Conservation (phyloP, 2,797 vertebrate genomes). For the Sebastes nivosus region DNA sequence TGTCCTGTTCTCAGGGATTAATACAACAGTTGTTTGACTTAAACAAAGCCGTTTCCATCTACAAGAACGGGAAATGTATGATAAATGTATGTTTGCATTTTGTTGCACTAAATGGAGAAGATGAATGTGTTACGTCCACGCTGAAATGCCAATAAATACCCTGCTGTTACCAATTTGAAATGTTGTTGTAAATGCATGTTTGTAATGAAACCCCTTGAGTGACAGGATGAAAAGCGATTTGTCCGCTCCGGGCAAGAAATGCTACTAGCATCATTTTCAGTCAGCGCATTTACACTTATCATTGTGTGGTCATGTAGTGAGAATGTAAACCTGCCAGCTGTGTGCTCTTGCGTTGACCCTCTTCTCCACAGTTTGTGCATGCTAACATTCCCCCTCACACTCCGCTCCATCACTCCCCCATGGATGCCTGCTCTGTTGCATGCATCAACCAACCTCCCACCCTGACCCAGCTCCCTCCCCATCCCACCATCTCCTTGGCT, state of each 20-base stretch:
- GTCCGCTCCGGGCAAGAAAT: too few species aligned
- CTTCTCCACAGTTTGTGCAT: slow-evolving; percentile 88
- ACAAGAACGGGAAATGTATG: background rate
- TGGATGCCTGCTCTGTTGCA: slow-evolving; percentile 89
- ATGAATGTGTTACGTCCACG: slow-evolving; percentile 1
- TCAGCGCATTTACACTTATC: background rate
- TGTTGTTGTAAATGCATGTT: slow-evolving; percentile 12
- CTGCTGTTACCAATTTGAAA: slow-evolving; percentile 28
- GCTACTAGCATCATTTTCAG: background rate
- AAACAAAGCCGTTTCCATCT: background rate
- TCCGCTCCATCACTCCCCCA: slow-evolving; percentile 80
- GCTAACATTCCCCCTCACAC: slow-evolving; percentile 81
- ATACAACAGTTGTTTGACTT: background rate
- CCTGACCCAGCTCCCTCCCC: slow-evolving; percentile 74
- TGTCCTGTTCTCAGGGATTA: background rate
- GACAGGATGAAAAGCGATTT: background rate
- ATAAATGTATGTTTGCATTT: slow-evolving; percentile 18
- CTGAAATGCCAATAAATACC: slow-evolving; percentile 52
- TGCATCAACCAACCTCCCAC: slow-evolving; percentile 79
- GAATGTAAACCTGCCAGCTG: background rate
- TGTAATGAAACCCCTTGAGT: background rate
- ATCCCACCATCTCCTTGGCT: slow-evolving; percentile 80
- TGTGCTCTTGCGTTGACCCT: slow-evolving; percentile 42
- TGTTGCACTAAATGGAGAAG: slow-evolving; percentile 37
- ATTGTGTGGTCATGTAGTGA: background rate